These are phyloP conservation scores for Tipula confusa DNA, from an alignment of 2,888 invertebrate genomes.

Conservation along the genomic window DNA sequence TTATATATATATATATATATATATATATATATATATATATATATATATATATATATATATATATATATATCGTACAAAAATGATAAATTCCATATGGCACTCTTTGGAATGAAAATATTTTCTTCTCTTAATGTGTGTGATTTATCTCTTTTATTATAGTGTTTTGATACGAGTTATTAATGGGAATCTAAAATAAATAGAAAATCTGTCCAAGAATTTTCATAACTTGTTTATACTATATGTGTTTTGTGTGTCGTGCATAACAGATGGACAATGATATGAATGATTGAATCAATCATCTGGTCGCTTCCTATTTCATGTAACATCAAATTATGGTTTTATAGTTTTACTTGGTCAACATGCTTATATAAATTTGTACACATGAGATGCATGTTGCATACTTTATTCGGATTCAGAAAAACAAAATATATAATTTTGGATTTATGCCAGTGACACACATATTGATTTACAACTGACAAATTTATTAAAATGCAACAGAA, in stretches of 20 bases:
- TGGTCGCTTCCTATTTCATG: not conserved
- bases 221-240: not conserved
- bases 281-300: slow-evolving; percentile 9
- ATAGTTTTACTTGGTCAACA: not conserved
- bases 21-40: no score
- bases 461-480: not conserved
- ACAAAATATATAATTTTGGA: not conserved
- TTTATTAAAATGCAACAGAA: not conserved
- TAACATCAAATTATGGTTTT: not conserved
- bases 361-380: no score
- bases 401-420: no score
- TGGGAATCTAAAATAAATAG: not conserved
- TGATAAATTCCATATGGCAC: not conserved
- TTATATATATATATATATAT: no score
- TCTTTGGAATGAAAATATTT: not conserved
- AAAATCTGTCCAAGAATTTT: not conserved
- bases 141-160: not conserved
- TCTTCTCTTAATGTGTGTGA: not conserved
- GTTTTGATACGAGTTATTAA: not conserved
- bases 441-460: not conserved
- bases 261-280: not conserved
- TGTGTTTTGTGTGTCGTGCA: not conserved
- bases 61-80: not conserved
- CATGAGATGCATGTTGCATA: not conserved
- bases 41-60: no score